Conservation (phyloP, 2,797 vertebrate species). For the Siniperca undulata region DNA sequence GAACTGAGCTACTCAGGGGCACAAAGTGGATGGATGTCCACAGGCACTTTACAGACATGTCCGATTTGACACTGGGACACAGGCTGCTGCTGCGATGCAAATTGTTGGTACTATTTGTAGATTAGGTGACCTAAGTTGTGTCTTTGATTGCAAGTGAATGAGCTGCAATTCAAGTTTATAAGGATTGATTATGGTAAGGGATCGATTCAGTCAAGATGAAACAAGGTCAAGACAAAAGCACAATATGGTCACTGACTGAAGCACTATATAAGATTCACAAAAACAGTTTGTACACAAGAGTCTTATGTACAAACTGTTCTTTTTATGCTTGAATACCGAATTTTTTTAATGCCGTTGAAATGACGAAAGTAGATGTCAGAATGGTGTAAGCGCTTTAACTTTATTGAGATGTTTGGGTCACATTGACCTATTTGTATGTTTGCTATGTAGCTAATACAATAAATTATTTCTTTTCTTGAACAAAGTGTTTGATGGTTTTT, state of each 20-base stretch:
- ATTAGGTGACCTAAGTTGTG: not conserved
- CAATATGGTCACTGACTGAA: conserved; percentile 38
- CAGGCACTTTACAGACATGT: conserved; percentile 57
- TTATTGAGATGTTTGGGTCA: conserved; percentile 57
- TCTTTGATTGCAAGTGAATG: not conserved
- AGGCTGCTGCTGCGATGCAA: conserved; percentile 26
- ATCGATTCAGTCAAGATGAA: conserved; percentile 14
- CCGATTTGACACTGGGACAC: conserved; percentile 13
- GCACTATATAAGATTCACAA: conserved; percentile 55
- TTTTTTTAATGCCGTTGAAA: conserved; percentile 8
- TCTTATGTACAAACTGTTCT: not conserved
- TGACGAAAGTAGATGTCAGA: conserved; percentile 24
- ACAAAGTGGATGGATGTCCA: conserved; percentile 23
- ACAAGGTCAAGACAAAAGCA: conserved; percentile 9
- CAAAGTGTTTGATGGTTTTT: conserved; percentile 1
- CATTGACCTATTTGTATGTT: conserved; percentile 59
- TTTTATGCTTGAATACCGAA: not conserved
- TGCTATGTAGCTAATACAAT: conserved; percentile 55
- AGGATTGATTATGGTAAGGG: not conserved
- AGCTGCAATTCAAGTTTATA: not conserved
- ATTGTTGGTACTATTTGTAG: conserved; percentile 9
- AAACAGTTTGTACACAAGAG: not conserved
- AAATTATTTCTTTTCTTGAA: conserved; percentile 59
- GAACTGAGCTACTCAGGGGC: conserved; percentile 15
- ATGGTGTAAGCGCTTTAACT: conserved; percentile 58